Base-by-base conservation (phyloP, 2,888 invertebrate species). In the Papilio gigon region DNA sequence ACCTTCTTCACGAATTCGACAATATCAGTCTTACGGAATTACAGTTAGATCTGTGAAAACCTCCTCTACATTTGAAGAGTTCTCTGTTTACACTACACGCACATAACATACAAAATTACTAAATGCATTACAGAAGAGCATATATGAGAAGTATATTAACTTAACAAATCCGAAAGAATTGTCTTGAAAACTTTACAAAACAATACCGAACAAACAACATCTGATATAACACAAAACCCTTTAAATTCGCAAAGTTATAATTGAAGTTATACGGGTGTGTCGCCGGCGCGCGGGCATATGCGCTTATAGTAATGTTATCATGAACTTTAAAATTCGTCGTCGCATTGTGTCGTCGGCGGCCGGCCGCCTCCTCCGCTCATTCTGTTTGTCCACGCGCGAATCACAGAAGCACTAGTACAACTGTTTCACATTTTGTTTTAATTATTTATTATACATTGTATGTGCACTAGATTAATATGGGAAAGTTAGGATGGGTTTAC, bases 291-390 rank as follows among this genome's bases (percentile, higher is more conserved):
- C 22, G 37, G 30, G 2, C n/a, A n/a, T 40, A 68, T 27, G 35
- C 44, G 63, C 42, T 62, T 42, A 35, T 37, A 8, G 64, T 68
- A 58, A 68, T 37, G 63, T 66, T 70, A 60, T 69, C 69, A 65
- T 58, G 62, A 63, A 68, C 62, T 63, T 70, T 56, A 64, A 65
- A 68, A 65, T 59, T 65, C 60, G 59, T 66, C 60, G 71, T 67
- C 62, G 67, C 68, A 71, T 63, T 65, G 59, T 68, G 68, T 71
- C 70, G 67, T 70, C 71, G n/a, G n/a, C n/a, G n/a, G n/a, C n/a
- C n/a, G n/a, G n/a, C n/a, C n/a, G n/a, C n/a, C n/a, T n/a, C n/a
- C n/a, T n/a, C n/a, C n/a, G n/a, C n/a, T n/a, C n/a, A 71, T 71
- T 71, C 61, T 70, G 68, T 69, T 65, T 65, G 59, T 65, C 70